Base-by-base conservation (phyloP, 1,140 invertebrate genomes). In the Mamestra configurata region DNA sequence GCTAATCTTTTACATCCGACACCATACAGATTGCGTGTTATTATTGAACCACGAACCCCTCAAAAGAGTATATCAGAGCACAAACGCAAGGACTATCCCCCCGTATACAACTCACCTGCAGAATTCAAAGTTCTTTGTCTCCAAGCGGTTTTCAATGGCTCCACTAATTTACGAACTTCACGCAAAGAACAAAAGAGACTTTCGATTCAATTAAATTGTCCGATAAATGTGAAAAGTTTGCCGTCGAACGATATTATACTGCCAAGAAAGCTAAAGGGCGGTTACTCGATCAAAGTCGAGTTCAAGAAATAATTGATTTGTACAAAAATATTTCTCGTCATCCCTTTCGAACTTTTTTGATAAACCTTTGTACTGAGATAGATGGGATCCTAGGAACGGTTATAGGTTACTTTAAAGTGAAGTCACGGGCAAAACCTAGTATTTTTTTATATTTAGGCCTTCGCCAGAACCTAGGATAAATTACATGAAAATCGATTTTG, bases 191-290 rank as follows among this genome's bases (percentile, higher is more conserved):
- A 76, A 76, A 72, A 70, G 68, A n/a, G 20, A 24, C 22, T 61
- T 76, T 76, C 72, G 6, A 46, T 76, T 76, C 55, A 76, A 76
- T 76, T 76, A 61, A 76, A 76, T 76, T 61, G 49, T 64, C 40
- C 72, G 72, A 49, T 76, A 46, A 64, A 76, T 76, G 72, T 49
- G 72, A 22, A 76, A 76, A 76, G 55, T 76, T 76, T 76, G 55
- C 72, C 27, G 49, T 76, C 35, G 22, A 76, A 31, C 72, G 57
- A 57, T 43, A 75, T 75, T 75, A 61, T 61, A 22, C 35, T 0
- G 55, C 5, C 15, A 10, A 2, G 24, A 10, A 24, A 6, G 18
- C 6, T 18, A 55, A 8, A 49, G 15, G 15, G n/a, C 13, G 4
- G 46, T 49, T 1, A 4, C 13, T 4, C 46, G 15, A 49, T 49